Evolutionary conservation across 2,113 vertebrate genomes (phyloP), one percentile per base, ranked within the genome.

Genomic region (Pyrgilauda ruficollis): DNA sequence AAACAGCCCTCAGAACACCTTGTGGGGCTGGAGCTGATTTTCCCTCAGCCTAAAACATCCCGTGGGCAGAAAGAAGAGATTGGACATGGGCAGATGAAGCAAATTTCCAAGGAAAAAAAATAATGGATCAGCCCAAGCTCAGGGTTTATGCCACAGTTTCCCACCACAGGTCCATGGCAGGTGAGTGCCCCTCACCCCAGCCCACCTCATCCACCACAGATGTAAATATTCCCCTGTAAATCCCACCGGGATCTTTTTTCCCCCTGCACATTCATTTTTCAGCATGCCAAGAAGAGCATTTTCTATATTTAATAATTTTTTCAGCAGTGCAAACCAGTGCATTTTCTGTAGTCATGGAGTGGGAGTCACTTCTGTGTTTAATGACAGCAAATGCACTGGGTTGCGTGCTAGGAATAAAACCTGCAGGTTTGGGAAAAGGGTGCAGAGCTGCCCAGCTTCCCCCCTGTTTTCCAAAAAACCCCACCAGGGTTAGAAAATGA

Each of bases 231-330:
- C 16, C 35, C 30, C 59, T 0, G 2, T 22, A 8, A 83, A 20
- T 50, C 35, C 63, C 3, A 1, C 28, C 4, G 14, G 52, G 46
- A 19, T 37, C 4, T 46, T 13, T 13, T 18, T 7, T 2, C 2
- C 6, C 4, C 18, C 21, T 44, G 17, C 1, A 4, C 24, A 5
- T 67, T 39, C 18, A 6, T 66, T 85, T 81, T 70, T 26, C 46
- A 70, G 72, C 44, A 56, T 6, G 28, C 50, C 21, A 41, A 64
- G 11, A 35, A 10, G 30, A 31, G 21, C 18, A 30, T 41, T 77
- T 74, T 64, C 39, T 19, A 23, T 12, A 37, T 10, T 63, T 49
- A 66, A 6, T 10, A 5, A 4, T 52, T 69, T 46, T 55, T 17
- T 15, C 28, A 58, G 64, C 53, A 16, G 17, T 11, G 44, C 72